Evolutionary conservation across 2,113 vertebrate genomes (phyloP).

Genomic region (Nanorana parkeri): DNA sequence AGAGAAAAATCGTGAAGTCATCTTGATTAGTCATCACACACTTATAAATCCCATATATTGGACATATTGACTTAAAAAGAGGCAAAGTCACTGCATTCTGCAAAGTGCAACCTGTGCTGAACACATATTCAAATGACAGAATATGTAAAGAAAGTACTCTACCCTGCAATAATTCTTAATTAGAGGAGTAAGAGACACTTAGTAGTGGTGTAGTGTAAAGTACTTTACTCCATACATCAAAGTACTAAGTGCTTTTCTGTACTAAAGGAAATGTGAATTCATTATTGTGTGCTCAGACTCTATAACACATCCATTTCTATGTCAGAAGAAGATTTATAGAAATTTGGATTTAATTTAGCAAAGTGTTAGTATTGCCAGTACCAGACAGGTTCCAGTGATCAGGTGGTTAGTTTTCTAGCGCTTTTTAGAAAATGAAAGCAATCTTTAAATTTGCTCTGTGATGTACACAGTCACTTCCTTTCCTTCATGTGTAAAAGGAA

Average conservation of each 20-base stretch:
- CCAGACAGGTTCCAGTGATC: too few relatives aligned
- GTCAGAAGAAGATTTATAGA: not conserved
- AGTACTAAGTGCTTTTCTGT: conserved; percentile 18
- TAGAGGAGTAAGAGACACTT: conserved; percentile 14
- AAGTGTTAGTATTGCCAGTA: too few relatives aligned
- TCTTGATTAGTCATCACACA: conserved; percentile 13
- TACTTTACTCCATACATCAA: conserved; percentile 44
- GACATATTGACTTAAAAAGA: conserved; percentile 37
- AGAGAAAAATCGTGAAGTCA: conserved; percentile 10
- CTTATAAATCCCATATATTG: conserved; percentile 23
- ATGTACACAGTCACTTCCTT: too few relatives aligned
- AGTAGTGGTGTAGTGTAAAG: conserved; percentile 24
- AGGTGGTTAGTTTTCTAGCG: too few relatives aligned
- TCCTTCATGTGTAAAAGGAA: too few relatives aligned
- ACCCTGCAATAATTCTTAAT: conserved; percentile 42
- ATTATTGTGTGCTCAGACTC: not conserved
- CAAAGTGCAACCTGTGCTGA: conserved; percentile 29
- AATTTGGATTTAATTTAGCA: too few relatives aligned
- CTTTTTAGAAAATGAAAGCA: too few relatives aligned
- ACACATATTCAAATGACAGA: conserved; percentile 2
- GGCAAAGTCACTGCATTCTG: not conserved
- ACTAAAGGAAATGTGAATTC: conserved; percentile 33
- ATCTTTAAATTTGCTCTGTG: too few relatives aligned
- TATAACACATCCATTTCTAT: not conserved
- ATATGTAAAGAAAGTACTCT: not conserved